These are phyloP conservation scores for Apeira syringaria DNA, from an alignment of 2,888 invertebrate species.

Conservation along the genomic window DNA sequence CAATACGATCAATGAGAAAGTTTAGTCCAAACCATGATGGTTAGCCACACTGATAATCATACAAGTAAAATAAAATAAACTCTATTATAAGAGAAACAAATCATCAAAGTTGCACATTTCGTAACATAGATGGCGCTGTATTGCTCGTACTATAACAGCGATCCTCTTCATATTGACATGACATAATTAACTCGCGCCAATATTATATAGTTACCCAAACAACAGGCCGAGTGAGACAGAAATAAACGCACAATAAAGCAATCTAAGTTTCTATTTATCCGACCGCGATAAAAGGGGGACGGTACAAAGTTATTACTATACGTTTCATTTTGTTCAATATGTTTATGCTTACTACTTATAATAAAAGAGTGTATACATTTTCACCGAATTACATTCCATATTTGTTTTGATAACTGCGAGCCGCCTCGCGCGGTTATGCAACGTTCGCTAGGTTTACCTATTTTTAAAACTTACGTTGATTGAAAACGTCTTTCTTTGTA, in stretches of 20 bases:
- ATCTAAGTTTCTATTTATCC: conserved; percentile 13
- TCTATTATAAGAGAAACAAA: too few species aligned
- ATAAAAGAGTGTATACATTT: conserved; percentile 39
- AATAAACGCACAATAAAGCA: conserved; percentile 12
- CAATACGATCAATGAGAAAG: too few species aligned
- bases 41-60: too few species aligned
- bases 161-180: too few species aligned
- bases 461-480: too few species aligned
- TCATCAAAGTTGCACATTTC: too few species aligned
- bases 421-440: conserved; percentile 17
- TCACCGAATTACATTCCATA: conserved; percentile 43
- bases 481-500: background rate
- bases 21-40: too few species aligned
- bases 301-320: conserved; percentile 19
- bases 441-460: conserved; percentile 15
- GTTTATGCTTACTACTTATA: conserved; percentile 73
- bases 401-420: conserved; percentile 40
- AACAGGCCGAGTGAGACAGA: conserved; percentile 11
- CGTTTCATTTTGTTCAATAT: conserved; percentile 26
- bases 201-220: too few species aligned
- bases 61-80: too few species aligned
- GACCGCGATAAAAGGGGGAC: conserved; percentile 16
- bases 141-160: too few species aligned
- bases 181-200: too few species aligned
- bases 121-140: too few species aligned